Percentiles rank a stretch among this genome's conserved stretches.
phyloP scores from a whole-genome alignment of 2,797 vertebrate species.

The Sylvia borin region DNA sequence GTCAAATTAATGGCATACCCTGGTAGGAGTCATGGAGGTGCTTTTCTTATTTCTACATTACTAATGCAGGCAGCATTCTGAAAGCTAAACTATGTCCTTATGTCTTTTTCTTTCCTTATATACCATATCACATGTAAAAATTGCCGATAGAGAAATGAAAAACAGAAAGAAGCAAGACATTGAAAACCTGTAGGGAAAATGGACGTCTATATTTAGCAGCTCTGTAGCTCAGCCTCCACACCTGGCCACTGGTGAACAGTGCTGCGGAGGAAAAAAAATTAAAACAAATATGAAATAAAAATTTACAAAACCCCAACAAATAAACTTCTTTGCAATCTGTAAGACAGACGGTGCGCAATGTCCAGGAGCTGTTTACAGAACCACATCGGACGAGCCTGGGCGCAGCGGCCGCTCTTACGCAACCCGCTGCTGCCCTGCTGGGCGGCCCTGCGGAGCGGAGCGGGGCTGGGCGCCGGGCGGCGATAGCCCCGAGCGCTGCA shows the following conservation, averaged over 20 bases:
- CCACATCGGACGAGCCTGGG: accelerated
- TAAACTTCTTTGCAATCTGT: not conserved
- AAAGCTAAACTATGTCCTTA: not conserved
- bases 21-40: conserved; percentile 43
- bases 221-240: not conserved
- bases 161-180: not conserved
- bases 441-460: not conserved
- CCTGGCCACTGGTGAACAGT: accelerated
- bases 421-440: not conserved
- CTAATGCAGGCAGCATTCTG: not conserved
- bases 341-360: not conserved
- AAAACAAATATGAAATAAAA: not conserved
- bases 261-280: accelerated
- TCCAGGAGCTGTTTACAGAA: not conserved
- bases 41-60: not conserved
- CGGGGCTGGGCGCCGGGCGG: not conserved
- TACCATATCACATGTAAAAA: not conserved
- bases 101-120: not conserved
- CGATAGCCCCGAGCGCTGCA: not conserved
- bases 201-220: not conserved
- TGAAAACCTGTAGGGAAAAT: not conserved
- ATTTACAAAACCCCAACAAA: not conserved
- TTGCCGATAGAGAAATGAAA: not conserved
- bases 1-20: conserved; percentile 52
- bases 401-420: not conserved